Base-by-base conservation (phyloP, 2,113 vertebrate species). In the Arvicanthis niloticus region DNA sequence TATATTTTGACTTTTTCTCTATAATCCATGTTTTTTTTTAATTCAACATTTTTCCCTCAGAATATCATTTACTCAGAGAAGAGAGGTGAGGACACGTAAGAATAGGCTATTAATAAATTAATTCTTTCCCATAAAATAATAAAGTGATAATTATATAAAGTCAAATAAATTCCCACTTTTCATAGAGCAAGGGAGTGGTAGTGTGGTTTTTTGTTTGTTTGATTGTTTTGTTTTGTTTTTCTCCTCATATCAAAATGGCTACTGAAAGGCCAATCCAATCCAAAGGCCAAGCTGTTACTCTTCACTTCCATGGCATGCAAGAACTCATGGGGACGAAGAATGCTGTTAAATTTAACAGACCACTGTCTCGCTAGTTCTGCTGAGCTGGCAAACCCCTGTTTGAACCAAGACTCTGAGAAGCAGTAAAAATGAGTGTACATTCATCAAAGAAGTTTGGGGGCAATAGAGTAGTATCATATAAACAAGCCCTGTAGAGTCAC, bases 81-180 rank as follows among this genome's bases (percentile, higher is more conserved):
- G 97, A 92, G 97, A 98, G 97, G 97, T 97, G 96, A 98, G 97
- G 97, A 99, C 97, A 98, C 94, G 98, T 96, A 98, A 98, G 97
- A 96, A 98, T 98, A 98, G 98, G 98, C 97, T 99, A 98, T 98
- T 98, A 99, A 99, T 99, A 99, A 99, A 99, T 99, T 99, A 99
- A 98, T 98, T 98, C 84, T 87, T 98, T 98, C 98, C 98, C 98
- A 99, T 98, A 98, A 99, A 98, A 99, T 98, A 98, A 98, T 98
- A 98, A 98, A 98, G 97, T 96, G 97, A 98, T 96, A 97, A 97
- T 98, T 98, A 98, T 96, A 93, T 98, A 98, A 98, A 97, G 82
- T 96, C 97, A 98, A 92, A 95, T 81, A 95, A 77, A 89, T 97
- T 96, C 95, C 53, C 48, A 15, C 95, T 98, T 98, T 98, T 92